Evolutionary conservation across 1,140 invertebrate genomes (phyloP).

Genomic region (Megalonaias nervosa): DNA sequence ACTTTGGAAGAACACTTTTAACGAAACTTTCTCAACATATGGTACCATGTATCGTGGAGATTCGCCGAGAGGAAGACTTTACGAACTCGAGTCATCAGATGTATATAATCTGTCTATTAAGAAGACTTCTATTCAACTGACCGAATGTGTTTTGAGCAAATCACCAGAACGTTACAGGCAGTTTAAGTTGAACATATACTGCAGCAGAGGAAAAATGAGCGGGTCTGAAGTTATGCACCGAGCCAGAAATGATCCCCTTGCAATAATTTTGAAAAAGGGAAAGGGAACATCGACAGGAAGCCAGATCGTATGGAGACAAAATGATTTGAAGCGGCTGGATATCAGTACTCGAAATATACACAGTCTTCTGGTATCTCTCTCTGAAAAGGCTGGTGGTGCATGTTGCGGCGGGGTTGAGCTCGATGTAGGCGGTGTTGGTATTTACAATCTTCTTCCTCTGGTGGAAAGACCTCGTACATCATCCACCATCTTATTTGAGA

Average conservation of each 20-base stretch:
- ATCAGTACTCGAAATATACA: neutral
- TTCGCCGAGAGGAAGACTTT: slow-evolving; percentile 41
- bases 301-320: too few relatives aligned
- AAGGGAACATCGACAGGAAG: neutral
- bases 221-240: slow-evolving; percentile 10
- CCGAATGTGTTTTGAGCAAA: too few relatives aligned
- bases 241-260: neutral
- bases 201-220: slow-evolving; percentile 22
- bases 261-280: neutral
- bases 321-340: neutral
- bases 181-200: neutral
- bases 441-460: too few relatives aligned
- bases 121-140: neutral
- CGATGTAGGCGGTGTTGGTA: too few relatives aligned
- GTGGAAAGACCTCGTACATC: too few relatives aligned
- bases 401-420: too few relatives aligned
- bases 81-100: slow-evolving; percentile 6
- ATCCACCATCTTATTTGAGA: too few relatives aligned
- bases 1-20: slow-evolving; percentile 36
- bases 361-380: too few relatives aligned
- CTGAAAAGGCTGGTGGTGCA: too few relatives aligned
- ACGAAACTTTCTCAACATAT: slow-evolving; percentile 34
- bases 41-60: slow-evolving; percentile 57
- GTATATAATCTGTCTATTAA: slow-evolving; percentile 1
- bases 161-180: neutral